Conservation (phyloP, 2,888 invertebrate species). For the Leptinotarsa tumamoca region DNA sequence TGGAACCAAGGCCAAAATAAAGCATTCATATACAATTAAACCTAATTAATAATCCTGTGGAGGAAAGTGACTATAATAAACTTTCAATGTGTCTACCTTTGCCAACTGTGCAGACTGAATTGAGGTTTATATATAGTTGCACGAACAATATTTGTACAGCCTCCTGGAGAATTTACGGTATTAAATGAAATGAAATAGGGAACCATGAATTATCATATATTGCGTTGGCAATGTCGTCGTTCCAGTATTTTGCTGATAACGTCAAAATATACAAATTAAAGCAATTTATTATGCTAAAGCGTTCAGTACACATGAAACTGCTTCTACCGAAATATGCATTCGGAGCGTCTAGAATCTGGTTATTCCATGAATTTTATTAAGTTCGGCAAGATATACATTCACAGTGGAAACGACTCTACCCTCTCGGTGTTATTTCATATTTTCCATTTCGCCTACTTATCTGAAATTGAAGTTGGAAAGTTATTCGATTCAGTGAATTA, state of each 20-base stretch:
- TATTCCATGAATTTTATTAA: neutral
- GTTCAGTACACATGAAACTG: neutral
- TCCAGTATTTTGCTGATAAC: constrained; percentile 5
- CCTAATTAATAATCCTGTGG: no score
- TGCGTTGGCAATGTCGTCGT: neutral
- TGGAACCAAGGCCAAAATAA: no score
- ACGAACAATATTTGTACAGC: neutral
- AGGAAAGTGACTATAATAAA: no score
- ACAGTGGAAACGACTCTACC: neutral
- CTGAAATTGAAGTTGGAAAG: constrained; percentile 2
- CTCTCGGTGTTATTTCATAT: constrained; percentile 2
- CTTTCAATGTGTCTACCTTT: neutral
- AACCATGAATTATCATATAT: neutral
- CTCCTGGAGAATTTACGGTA: neutral
- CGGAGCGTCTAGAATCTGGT: neutral
- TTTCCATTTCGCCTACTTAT: neutral
- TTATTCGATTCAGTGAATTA: constrained; percentile 6
- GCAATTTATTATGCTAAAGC: constrained; percentile 10
- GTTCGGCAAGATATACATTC: neutral
- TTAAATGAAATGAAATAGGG: neutral
- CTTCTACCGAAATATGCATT: neutral
- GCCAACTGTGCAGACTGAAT: neutral
- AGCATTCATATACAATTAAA: no score
- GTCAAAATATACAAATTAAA: constrained; percentile 8
- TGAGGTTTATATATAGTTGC: neutral